These are phyloP conservation scores for Coronaproctus castanopsis DNA, from an alignment of 2,888 invertebrate species.

Conservation along the genomic window DNA sequence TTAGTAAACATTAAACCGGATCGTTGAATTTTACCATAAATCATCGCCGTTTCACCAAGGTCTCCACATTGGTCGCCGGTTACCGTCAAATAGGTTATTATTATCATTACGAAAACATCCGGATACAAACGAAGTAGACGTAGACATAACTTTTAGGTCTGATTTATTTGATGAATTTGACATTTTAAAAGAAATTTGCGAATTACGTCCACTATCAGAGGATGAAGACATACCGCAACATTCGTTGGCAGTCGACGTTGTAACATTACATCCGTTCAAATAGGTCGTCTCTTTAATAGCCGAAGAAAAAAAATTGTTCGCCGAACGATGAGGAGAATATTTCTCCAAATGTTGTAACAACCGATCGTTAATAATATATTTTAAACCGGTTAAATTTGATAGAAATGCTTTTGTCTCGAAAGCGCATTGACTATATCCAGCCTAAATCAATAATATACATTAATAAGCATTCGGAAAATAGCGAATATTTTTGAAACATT, in stretches of 20 bases:
- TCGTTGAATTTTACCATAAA: too few relatives aligned
- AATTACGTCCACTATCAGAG: too few relatives aligned
- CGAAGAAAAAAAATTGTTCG: not conserved
- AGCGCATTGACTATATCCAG: not conserved
- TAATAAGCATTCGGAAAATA: not conserved
- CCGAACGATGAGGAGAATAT: not conserved
- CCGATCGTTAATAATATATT: not conserved
- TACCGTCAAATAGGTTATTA: too few relatives aligned
- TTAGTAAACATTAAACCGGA: too few relatives aligned
- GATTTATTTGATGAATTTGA: too few relatives aligned
- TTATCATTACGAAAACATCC: too few relatives aligned
- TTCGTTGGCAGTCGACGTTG: too few relatives aligned
- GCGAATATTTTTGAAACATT: not conserved
- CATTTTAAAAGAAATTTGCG: too few relatives aligned
- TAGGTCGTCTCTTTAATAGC: not conserved
- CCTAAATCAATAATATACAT: not conserved
- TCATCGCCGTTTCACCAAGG: not conserved
- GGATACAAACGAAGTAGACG: too few relatives aligned
- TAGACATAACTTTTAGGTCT: too few relatives aligned
- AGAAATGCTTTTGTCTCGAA: not conserved
- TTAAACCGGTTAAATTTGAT: not conserved
- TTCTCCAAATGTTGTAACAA: not conserved
- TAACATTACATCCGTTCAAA: too few relatives aligned
- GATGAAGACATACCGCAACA: too few relatives aligned
- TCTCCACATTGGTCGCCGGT: not conserved